Evolutionary conservation across 2,797 vertebrate genomes (phyloP).

Genomic region (Caiman crocodilus): DNA sequence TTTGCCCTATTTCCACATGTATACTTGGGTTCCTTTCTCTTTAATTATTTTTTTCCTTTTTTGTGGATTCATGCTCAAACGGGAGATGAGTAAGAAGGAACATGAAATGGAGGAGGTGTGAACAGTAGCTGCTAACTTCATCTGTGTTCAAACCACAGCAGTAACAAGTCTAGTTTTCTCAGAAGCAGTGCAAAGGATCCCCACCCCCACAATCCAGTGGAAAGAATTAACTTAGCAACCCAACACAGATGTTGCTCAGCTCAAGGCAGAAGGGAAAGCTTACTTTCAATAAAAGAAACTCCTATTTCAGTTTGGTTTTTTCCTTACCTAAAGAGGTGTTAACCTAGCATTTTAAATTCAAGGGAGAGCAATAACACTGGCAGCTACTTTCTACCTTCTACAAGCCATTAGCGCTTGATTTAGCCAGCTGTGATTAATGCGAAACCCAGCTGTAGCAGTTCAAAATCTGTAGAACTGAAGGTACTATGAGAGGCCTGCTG

Average conservation of each 20-base stretch:
- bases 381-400: background rate
- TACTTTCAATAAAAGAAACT: background rate
- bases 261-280: background rate
- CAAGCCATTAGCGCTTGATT: too few species aligned
- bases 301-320: background rate
- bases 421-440: background rate
- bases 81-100: background rate
- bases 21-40: background rate
- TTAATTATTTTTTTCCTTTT: background rate
- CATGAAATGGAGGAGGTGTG: rapidly evolving
- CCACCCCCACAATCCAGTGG: background rate
- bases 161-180: too few species aligned
- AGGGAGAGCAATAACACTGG: background rate
- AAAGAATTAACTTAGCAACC: too few species aligned
- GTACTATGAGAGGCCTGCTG: background rate
- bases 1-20: background rate
- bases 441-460: too few species aligned
- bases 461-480: background rate
- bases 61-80: background rate
- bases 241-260: background rate
- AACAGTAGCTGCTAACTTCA: background rate
- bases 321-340: background rate
- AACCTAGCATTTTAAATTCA: background rate
- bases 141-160: background rate
- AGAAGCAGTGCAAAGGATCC: background rate